These are phyloP conservation scores for Bhutanitis thaidina DNA, from an alignment of 2,888 invertebrate species.

Conservation along the genomic window DNA sequence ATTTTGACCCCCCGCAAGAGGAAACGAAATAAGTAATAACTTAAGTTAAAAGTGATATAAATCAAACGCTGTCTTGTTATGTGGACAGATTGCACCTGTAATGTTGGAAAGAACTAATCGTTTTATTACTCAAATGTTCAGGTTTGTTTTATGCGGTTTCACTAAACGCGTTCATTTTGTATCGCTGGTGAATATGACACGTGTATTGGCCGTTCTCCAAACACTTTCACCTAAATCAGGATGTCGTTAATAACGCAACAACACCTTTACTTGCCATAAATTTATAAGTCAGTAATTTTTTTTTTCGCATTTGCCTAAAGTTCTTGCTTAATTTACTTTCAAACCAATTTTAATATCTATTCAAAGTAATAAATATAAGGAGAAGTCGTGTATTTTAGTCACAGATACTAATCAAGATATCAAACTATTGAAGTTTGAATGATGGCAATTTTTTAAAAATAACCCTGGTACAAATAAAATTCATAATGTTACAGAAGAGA, in stretches of 20 bases:
- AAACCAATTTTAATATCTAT: too few relatives aligned
- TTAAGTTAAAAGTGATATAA: slow-evolving; percentile 13
- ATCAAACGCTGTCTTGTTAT: slow-evolving; percentile 7
- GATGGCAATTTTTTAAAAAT: too few relatives aligned
- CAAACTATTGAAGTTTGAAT: too few relatives aligned
- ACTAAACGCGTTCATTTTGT: slow-evolving; percentile 53
- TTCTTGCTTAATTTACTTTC: too few relatives aligned
- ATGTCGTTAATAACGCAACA: slow-evolving; percentile 44
- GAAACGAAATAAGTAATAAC: not conserved
- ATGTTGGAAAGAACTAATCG: slow-evolving; percentile 38
- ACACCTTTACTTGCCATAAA: slow-evolving; percentile 16
- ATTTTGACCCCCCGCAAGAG: not conserved
- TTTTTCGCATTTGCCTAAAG: not conserved
- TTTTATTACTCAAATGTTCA: slow-evolving; percentile 48
- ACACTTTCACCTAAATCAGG: slow-evolving; percentile 61
- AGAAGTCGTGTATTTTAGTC: too few relatives aligned
- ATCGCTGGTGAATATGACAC: slow-evolving; percentile 51
- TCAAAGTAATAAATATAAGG: too few relatives aligned
- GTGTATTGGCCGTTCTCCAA: slow-evolving; percentile 60
- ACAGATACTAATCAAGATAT: too few relatives aligned
- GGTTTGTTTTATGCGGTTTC: slow-evolving; percentile 43
- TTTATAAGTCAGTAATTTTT: slow-evolving; percentile 4
- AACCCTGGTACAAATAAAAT: too few relatives aligned
- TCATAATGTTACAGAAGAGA: slow-evolving; percentile 1
- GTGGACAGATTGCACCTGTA: not conserved